Evolutionary conservation across 2,888 invertebrate genomes (phyloP).

Genomic region (Ichneumon xanthorius): DNA sequence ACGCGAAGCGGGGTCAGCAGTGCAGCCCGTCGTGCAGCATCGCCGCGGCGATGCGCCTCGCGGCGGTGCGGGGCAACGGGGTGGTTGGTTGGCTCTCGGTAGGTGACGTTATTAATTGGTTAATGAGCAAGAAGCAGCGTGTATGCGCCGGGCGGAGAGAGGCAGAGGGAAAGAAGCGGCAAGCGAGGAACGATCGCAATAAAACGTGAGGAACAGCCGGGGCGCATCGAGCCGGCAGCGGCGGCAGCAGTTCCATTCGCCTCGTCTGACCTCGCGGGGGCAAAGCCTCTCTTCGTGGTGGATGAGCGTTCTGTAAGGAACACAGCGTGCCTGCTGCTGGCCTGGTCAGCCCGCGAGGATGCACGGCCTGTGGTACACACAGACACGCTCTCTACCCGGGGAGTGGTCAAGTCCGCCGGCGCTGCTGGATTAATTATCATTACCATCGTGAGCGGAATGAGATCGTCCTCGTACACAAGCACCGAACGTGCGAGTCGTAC

Average conservation of each 20-base stretch:
- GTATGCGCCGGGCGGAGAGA: slow-evolving; percentile 54
- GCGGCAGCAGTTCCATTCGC: slow-evolving; percentile 45
- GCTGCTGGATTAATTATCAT: slow-evolving; percentile 82
- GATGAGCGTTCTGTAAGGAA: slow-evolving; percentile 10
- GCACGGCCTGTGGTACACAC: slow-evolving; percentile 54
- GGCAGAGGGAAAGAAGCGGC: slow-evolving; percentile 67
- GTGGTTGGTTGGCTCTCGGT: slow-evolving; percentile 49
- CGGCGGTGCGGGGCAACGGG: slow-evolving; percentile 21
- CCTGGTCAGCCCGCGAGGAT: slow-evolving; percentile 34
- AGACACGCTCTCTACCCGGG: slow-evolving; percentile 39
- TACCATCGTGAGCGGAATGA: slow-evolving; percentile 76
- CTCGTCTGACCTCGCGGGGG: slow-evolving; percentile 29
- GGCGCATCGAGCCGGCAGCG: slow-evolving; percentile 39
- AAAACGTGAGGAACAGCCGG: slow-evolving; percentile 54
- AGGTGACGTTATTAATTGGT: slow-evolving; percentile 83
- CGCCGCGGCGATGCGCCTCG: slow-evolving; percentile 11
- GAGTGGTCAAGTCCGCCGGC: slow-evolving; percentile 61
- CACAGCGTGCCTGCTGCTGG: slow-evolving; percentile 39
- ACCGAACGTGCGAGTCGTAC: slow-evolving; percentile 42
- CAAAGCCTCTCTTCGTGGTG: slow-evolving; percentile 23
- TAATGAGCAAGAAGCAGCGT: slow-evolving; percentile 75
- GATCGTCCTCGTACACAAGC: slow-evolving; percentile 66
- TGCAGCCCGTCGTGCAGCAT: slow-evolving; percentile 40
- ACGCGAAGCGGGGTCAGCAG: slow-evolving; percentile 51
- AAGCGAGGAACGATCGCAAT: slow-evolving; percentile 53